Percentiles rank a stretch among this genome's conserved stretches.
Conservation (phyloP, 2,888 invertebrate genomes). For the Labia minor region DNA sequence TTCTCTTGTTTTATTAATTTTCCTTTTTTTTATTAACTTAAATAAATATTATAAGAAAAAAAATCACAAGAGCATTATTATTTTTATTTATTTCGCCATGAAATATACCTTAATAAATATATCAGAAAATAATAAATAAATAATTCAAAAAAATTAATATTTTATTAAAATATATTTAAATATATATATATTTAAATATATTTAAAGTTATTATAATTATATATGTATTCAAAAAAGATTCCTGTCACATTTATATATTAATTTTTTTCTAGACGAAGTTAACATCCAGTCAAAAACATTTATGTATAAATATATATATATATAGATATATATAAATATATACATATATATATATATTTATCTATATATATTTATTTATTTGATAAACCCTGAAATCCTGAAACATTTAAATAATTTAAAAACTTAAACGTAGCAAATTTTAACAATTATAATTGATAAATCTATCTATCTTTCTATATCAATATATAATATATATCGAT, state of each 20-base stretch:
- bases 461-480: too few species aligned
- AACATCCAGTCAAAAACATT: constrained; percentile 13
- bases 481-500: too few species aligned
- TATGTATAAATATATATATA: too few species aligned
- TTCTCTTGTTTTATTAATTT: constrained; percentile 18
- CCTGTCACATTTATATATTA: background rate
- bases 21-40: constrained; percentile 17
- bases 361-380: background rate
- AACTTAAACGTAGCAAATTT: too few species aligned
- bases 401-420: background rate
- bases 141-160: too few species aligned
- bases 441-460: too few species aligned
- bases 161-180: constrained; percentile 18
- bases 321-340: too few species aligned
- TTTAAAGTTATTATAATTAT: constrained; percentile 21
- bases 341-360: too few species aligned
- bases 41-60: constrained; percentile 19
- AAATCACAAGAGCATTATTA: constrained; percentile 21
- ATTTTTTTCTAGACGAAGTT: background rate
- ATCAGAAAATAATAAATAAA: too few species aligned
- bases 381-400: constrained; percentile 13
- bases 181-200: constrained; percentile 19
- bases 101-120: too few species aligned
- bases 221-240: background rate
- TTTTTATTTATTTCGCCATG: too few species aligned